Percentiles rank a stretch among this genome's conserved stretches.
phyloP scores from a whole-genome alignment of 2,113 vertebrate species.

The Tragulus kanchil region DNA sequence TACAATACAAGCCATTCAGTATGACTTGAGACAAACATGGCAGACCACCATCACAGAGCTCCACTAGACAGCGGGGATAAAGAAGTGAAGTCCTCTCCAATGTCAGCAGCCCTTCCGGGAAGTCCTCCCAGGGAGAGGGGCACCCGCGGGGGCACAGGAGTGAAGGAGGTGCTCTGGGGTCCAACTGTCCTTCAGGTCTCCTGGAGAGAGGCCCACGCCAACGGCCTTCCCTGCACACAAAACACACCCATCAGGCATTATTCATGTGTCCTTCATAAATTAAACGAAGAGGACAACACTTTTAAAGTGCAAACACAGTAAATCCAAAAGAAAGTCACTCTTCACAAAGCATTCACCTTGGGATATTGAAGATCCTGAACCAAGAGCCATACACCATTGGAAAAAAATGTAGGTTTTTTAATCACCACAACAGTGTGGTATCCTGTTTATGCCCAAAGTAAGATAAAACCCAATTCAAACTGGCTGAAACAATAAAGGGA shows the following conservation, averaged over 20 bases:
- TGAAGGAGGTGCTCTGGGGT: fast-evolving
- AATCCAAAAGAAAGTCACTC: too few relatives aligned
- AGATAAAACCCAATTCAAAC: not conserved
- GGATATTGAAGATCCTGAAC: fast-evolving
- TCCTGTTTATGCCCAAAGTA: not conserved
- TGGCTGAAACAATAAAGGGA: too few relatives aligned
- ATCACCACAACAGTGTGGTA: fast-evolving
- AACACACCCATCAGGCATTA: not conserved
- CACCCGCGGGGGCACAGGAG: not conserved
- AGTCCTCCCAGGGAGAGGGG: not conserved
- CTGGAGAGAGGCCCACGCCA: not conserved
- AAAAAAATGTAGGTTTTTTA: not conserved
- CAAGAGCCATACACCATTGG: fast-evolving
- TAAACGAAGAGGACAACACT: not conserved
- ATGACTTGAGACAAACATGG: not conserved
- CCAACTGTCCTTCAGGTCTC: not conserved
- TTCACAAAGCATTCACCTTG: not conserved
- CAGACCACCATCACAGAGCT: not conserved
- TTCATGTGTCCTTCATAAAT: too few relatives aligned
- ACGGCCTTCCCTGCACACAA: not conserved
- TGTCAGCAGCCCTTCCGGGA: not conserved
- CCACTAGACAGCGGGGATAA: fast-evolving
- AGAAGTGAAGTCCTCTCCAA: not conserved
- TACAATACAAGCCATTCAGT: not conserved
- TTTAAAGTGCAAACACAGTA: not conserved